Base-by-base conservation (phyloP, 1,140 invertebrate species). In the Papilio dardanus region DNA sequence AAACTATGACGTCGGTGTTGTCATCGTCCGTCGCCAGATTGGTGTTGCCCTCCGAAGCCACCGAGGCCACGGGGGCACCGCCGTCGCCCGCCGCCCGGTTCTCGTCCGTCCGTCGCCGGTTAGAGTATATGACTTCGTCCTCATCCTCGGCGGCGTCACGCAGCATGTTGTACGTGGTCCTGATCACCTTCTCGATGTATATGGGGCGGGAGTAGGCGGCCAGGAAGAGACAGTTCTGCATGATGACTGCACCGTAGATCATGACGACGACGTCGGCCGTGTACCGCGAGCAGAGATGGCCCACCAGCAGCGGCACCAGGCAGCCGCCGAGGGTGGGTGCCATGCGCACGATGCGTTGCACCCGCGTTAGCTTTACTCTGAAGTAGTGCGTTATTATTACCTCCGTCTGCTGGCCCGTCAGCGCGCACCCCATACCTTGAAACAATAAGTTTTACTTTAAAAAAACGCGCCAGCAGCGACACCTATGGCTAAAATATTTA, bases 361-460 rank as follows among this genome's bases (percentile, higher is more conserved):
- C 90, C 35, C 87, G 86, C 0, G 85, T 88, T 14, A 93, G 80
- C 67, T 92, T 93, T 16, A 92, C 92, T 54, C 89, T 83, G 80
- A 94, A 94, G 83, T 92, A 94, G 67, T 93, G 92, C 0, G 87
- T 92, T n/a, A 94, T 84, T 21, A 94, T 91, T 4, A 94, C 86
- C 42, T 94, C 93, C 21, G 92, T 89, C 76, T 94, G 93, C 65
- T 93, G 92, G 6, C 88, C 90, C 3, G 93, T 93, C 42, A 94
- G 76, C 12, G 93, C 92, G 65, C 88, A 88, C 4, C 93, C 93
- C 19, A 84, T 77, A 75, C 93, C 93, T 94, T 83, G 19, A 92
- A 92, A 54, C 8, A 74, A 69, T 71, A 79, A 62, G 50, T 77
- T 67, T 46, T 35, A 40, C 46, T 74, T 30, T 12, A 33, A 62